Evolutionary conservation across 1,140 invertebrate genomes (phyloP).

Genomic region (Drosophila lini): DNA sequence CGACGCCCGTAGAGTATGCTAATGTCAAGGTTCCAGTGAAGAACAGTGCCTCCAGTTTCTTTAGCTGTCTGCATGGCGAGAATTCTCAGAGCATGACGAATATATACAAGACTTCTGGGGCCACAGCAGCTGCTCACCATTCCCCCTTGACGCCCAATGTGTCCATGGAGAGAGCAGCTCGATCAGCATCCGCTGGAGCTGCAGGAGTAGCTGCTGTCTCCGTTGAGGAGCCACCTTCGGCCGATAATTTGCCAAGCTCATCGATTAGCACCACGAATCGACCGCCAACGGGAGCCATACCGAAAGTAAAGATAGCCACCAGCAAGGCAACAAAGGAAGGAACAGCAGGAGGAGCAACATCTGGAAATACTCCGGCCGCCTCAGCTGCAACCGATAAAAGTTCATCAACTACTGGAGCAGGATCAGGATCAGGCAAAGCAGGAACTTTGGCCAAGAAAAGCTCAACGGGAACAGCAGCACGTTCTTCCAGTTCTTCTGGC

Average conservation of each 20-base stretch:
- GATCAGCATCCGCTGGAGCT: slow-evolving; percentile 69
- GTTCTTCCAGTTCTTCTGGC: slow-evolving; percentile 27
- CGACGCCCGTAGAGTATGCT: slow-evolving; percentile 46
- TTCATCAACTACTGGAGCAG: background rate
- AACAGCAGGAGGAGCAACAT: background rate
- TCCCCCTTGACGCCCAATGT: slow-evolving; percentile 61
- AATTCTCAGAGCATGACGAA: slow-evolving; percentile 84
- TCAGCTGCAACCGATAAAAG: slow-evolving; percentile 30
- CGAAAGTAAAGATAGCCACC: slow-evolving; percentile 64
- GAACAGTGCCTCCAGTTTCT: slow-evolving; percentile 80
- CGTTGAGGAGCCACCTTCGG: slow-evolving; percentile 32
- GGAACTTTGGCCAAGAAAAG: slow-evolving; percentile 59
- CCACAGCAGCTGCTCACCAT: slow-evolving; percentile 36
- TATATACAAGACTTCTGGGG: slow-evolving; percentile 74
- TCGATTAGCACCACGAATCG: slow-evolving; percentile 31
- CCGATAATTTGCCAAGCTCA: slow-evolving; percentile 38
- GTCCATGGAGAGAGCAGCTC: slow-evolving; percentile 71
- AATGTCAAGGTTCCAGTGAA: slow-evolving; percentile 74
- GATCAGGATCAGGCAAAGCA: slow-evolving; percentile 17
- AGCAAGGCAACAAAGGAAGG: slow-evolving; percentile 60
- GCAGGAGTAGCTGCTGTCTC: slow-evolving; percentile 17
- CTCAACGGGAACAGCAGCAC: slow-evolving; percentile 24
- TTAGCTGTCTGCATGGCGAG: slow-evolving; percentile 83
- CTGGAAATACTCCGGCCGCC: background rate
- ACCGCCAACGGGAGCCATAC: slow-evolving; percentile 74